A percentile compares a stretch with the other conserved stretches of the same genome.
Conservation (phyloP, 2,113 vertebrate species). For the Plecotus auritus region DNA sequence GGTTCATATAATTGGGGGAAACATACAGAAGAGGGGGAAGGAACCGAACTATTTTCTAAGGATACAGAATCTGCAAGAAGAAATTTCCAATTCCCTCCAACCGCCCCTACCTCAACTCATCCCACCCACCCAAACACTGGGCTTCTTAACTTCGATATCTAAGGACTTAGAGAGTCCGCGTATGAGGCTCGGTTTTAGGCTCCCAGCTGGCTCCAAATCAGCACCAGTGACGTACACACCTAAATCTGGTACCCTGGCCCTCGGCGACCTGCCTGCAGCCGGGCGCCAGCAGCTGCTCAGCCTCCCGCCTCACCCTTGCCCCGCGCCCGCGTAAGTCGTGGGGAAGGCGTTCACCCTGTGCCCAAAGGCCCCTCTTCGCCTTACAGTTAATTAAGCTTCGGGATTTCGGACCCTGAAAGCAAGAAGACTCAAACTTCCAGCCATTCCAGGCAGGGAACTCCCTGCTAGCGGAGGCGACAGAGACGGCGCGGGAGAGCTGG, state of each 20-base stretch:
- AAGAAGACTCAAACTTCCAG: slow-evolving; percentile 24
- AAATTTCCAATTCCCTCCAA: slow-evolving; percentile 47
- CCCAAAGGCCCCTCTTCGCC: slow-evolving; percentile 33
- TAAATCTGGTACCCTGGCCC: slow-evolving; percentile 65
- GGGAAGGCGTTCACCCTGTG: not conserved
- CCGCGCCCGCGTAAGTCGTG: not conserved
- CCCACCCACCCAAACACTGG: slow-evolving; percentile 33
- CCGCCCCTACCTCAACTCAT: slow-evolving; percentile 21
- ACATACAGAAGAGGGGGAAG: not conserved
- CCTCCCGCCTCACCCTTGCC: slow-evolving; percentile 21
- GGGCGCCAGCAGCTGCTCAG: slow-evolving; percentile 21
- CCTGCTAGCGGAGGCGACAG: not conserved
- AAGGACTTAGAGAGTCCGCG: slow-evolving; percentile 35
- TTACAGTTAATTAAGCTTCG: slow-evolving; percentile 28
- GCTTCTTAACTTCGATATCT: slow-evolving; percentile 66
- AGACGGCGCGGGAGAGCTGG: not conserved
- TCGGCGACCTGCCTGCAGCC: slow-evolving; percentile 49
- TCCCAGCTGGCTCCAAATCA: slow-evolving; percentile 46
- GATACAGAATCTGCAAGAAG: not conserved
- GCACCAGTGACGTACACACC: slow-evolving; percentile 63
- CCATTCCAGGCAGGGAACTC: not conserved
- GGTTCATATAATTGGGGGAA: not conserved
- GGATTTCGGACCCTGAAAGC: slow-evolving; percentile 30
- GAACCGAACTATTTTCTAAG: slow-evolving; percentile 40
- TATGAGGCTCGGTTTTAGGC: not conserved